Evolutionary conservation across 2,888 invertebrate genomes (phyloP), one percentile per base, ranked within the genome.

Genomic region (Coecobrya sp.): DNA sequence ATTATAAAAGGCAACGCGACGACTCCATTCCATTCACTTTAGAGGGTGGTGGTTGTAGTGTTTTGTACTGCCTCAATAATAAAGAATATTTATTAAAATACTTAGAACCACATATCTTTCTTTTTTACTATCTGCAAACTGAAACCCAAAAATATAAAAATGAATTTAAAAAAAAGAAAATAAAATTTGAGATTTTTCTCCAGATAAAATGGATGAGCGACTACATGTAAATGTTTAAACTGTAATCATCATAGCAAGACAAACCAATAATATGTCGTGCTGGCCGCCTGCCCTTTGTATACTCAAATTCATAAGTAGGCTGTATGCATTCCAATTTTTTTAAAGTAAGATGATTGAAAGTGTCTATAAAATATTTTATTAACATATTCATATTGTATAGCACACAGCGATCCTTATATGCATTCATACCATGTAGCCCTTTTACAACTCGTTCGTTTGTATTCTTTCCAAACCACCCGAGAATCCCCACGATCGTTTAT

Each of bases 281-380:
- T 68, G 68, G 30, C 87, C 25, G 76, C 19, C 22, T 79, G 55
- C 30, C 11, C 73, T 11, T 87, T 79, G 22, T 85, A 25, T 49
- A 36, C 62, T 27, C 19, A 68, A 45, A 65, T 62, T 68, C 42
- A 36, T 1, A 27, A n/a, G n/a, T n/a, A n/a, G n/a, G n/a, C n/a
- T n/a, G 16, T 68, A 42, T 19, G 22, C 13, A 73, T 42, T 73
- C 42, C 16, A 19, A 42, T 73, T 73, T 73, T 73, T 73, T 68
- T 13, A 45, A 27, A 62, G 19, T 42, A 3, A 52, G 76, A 81
- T 49, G 81, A 68, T 81, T 81, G 30, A 88, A 79, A 88, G 81
- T 59, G 73, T 88, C 81, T 81, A 88, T 88, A 81, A 84, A 88
- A 88, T 62, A 88, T 88, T 88, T 81, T 81, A 79, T 81, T 49